phyloP scores from a whole-genome alignment of 2,797 vertebrate genomes.

The Periparus ater region DNA sequence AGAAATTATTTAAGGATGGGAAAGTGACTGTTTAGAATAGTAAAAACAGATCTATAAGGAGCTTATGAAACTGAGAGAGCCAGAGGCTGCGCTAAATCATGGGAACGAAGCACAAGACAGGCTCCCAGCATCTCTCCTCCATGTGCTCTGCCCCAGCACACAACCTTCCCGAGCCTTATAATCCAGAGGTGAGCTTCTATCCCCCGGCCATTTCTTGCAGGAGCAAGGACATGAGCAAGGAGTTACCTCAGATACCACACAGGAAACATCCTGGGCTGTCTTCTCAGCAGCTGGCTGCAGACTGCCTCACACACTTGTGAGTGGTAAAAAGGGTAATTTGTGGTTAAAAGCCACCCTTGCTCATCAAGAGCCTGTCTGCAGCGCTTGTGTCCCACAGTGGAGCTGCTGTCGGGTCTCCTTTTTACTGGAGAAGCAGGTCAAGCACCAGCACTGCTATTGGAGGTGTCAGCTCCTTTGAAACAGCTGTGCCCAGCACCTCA shows the following conservation, averaged over 20 bases:
- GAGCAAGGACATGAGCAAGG: not conserved
- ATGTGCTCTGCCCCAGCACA: not conserved
- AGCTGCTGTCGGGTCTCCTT: not conserved
- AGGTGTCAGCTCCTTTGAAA: conserved; percentile 49
- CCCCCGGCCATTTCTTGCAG: not conserved
- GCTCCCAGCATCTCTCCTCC: not conserved
- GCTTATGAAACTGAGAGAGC: not conserved
- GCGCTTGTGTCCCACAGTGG: accelerated
- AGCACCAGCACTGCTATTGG: not conserved
- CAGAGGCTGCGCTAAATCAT: not conserved
- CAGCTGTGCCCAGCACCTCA: conserved; percentile 25
- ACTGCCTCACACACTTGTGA: accelerated
- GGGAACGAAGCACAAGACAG: not conserved
- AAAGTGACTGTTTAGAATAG: conserved; percentile 8
- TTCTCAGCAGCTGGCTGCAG: not conserved
- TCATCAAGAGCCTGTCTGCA: not conserved
- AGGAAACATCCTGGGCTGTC: not conserved
- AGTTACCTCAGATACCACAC: not conserved
- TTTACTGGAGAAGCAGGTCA: not conserved
- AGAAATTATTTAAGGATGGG: conserved; percentile 39
- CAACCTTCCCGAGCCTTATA: not conserved
- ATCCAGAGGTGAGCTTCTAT: not conserved
- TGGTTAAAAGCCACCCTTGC: not conserved
- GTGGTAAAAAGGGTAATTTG: not conserved
- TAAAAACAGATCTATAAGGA: not conserved